phyloP scores from a whole-genome alignment of 2,888 invertebrate species.

The Oscheius sp. region DNA sequence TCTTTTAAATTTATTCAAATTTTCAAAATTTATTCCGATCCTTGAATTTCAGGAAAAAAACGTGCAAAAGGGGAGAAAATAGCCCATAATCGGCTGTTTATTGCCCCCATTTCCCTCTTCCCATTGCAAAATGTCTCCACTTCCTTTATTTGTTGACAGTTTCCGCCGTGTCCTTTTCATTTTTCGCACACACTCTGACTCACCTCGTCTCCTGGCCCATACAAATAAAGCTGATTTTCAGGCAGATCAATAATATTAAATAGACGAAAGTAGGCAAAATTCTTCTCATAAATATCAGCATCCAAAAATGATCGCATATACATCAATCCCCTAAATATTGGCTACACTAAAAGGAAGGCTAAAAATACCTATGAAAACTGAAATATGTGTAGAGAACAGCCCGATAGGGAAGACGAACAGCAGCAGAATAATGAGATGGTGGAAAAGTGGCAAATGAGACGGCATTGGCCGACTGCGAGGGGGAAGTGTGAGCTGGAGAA shows the following conservation, averaged over 20 bases:
- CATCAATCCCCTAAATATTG: slow-evolving; percentile 48
- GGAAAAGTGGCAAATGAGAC: slow-evolving; percentile 67
- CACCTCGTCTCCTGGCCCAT: slow-evolving; percentile 56
- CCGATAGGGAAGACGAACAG: slow-evolving; percentile 57
- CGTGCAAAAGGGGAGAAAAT: too few relatives aligned
- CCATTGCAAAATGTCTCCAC: too few relatives aligned
- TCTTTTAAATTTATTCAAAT: too few relatives aligned
- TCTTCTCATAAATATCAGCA: slow-evolving; percentile 59
- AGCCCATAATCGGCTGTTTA: too few relatives aligned
- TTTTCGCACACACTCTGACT: slow-evolving; percentile 24
- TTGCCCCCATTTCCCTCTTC: background rate
- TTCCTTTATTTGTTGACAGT: background rate
- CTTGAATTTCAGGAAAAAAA: too few relatives aligned
- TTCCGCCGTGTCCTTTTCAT: background rate
- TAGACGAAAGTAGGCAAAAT: slow-evolving; percentile 69
- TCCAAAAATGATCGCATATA: slow-evolving; percentile 66
- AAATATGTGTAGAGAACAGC: slow-evolving; percentile 62
- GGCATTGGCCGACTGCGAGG: slow-evolving; percentile 68
- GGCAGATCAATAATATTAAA: slow-evolving; percentile 63
- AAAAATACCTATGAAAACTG: slow-evolving; percentile 54
- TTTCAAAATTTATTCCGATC: too few relatives aligned
- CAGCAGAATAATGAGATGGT: slow-evolving; percentile 54
- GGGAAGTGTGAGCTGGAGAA: slow-evolving; percentile 68
- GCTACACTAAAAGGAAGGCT: too few relatives aligned
- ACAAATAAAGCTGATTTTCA: slow-evolving; percentile 79